phyloP scores from a whole-genome alignment of 2,113 vertebrate species.

The Hyperoodon ampullatus region DNA sequence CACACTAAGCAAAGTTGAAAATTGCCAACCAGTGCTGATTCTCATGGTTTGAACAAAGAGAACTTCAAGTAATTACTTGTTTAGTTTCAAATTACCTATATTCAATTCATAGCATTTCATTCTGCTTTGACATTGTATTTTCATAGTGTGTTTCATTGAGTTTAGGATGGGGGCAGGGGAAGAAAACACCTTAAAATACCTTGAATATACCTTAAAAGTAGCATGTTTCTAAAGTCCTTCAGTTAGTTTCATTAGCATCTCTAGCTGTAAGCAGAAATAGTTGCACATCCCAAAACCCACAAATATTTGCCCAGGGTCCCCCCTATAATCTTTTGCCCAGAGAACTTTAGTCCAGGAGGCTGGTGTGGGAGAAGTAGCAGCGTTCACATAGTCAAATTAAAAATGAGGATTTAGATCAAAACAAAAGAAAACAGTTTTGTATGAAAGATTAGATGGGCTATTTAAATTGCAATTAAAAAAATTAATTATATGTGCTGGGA shows the following conservation, averaged over 20 bases:
- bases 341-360: not conserved
- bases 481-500: not conserved
- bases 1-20: not conserved
- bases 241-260: not conserved
- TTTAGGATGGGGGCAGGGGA: not conserved
- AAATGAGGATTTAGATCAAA: not conserved
- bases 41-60: not conserved
- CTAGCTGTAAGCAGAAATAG: not conserved
- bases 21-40: not conserved
- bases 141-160: not conserved
- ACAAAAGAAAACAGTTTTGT: not conserved
- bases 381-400: not conserved
- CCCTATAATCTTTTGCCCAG: not conserved
- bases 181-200: not conserved
- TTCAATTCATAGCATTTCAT: not conserved
- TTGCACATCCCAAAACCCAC: not conserved
- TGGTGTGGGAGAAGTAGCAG: not conserved
- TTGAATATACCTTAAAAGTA: not conserved
- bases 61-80: slow-evolving; percentile 26
- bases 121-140: not conserved
- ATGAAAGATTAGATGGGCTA: not conserved
- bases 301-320: not conserved
- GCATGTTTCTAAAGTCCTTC: not conserved
- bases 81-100: not conserved
- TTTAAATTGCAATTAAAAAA: not conserved